These are phyloP conservation scores for Pseudomyrmex pallidus DNA, from an alignment of 1,140 invertebrate species.

Conservation along the genomic window DNA sequence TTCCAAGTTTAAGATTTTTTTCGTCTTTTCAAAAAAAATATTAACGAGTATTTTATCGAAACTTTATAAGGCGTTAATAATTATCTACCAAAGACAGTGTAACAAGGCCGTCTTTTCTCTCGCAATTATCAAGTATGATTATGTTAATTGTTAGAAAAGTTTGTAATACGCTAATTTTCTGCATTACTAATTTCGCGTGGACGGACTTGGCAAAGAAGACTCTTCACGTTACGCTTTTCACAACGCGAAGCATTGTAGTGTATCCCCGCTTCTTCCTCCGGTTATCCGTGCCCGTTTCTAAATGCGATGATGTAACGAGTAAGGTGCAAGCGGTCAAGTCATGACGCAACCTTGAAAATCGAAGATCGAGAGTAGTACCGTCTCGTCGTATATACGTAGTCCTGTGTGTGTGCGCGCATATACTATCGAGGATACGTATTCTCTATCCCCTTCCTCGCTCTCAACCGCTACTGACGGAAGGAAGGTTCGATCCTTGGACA, in stretches of 20 bases:
- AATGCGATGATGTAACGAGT: slow-evolving; percentile 31
- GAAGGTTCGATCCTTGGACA: slow-evolving; percentile 81
- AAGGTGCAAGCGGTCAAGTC: slow-evolving; percentile 46
- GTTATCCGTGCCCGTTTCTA: neutral
- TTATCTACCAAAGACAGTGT: neutral
- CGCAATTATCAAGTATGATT: neutral
- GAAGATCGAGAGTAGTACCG: slow-evolving; percentile 73
- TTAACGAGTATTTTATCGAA: neutral
- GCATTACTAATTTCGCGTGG: neutral
- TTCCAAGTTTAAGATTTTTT: too few species aligned
- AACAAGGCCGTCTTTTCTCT: neutral
- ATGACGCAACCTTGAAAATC: slow-evolving; percentile 71
- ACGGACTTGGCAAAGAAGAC: slow-evolving; percentile 30
- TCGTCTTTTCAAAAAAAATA: too few species aligned
- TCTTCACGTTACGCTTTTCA: slow-evolving; percentile 22
- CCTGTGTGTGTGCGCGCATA: neutral
- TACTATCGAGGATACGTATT: slow-evolving; percentile 29
- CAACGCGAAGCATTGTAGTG: neutral
- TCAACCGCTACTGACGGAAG: slow-evolving; percentile 61
- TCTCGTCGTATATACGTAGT: too few species aligned
- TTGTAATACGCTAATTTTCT: neutral
- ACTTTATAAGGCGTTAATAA: neutral
- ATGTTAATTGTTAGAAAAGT: neutral
- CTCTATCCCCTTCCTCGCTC: slow-evolving; percentile 68
- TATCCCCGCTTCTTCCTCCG: neutral